phyloP scores from a whole-genome alignment of 2,797 vertebrate species.

The Xerus rutilus region DNA sequence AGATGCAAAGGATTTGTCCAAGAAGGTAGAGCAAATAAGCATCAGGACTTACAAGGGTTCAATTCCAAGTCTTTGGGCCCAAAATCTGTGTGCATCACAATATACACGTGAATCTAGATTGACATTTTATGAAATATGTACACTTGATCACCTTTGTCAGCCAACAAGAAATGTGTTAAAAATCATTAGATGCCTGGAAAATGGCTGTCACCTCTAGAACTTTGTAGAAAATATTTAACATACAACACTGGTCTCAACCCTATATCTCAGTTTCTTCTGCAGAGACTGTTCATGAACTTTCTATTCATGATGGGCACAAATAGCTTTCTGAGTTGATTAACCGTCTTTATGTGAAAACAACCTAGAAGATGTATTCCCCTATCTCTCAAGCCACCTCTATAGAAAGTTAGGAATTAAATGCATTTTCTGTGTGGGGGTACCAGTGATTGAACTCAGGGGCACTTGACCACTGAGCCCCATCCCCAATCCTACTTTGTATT shows the following conservation, averaged over 20 bases:
- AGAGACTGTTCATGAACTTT: not conserved
- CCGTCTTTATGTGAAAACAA: not conserved
- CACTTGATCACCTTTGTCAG: not conserved
- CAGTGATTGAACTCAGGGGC: no score
- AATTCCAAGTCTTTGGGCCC: not conserved
- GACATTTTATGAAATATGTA: not conserved
- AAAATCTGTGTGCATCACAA: not conserved
- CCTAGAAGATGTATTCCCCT: accelerated
- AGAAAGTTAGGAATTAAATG: not conserved
- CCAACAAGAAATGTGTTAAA: not conserved
- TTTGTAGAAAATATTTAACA: not conserved
- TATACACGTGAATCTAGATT: not conserved
- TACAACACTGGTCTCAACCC: not conserved
- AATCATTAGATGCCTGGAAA: constrained; percentile 47
- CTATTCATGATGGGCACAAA: not conserved
- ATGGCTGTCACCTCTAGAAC: not conserved
- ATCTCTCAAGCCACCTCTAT: accelerated
- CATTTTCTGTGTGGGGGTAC: no score
- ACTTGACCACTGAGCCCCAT: no score
- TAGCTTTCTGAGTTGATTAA: not conserved
- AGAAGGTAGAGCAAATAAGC: not conserved
- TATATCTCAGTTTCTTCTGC: not conserved
- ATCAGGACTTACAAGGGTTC: not conserved
- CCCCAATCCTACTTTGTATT: no score
- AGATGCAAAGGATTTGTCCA: not conserved